Evolutionary conservation across 2,888 invertebrate genomes (phyloP), one percentile per base, ranked within the genome.

Genomic region (Rhimphoctona megacephalus): DNA sequence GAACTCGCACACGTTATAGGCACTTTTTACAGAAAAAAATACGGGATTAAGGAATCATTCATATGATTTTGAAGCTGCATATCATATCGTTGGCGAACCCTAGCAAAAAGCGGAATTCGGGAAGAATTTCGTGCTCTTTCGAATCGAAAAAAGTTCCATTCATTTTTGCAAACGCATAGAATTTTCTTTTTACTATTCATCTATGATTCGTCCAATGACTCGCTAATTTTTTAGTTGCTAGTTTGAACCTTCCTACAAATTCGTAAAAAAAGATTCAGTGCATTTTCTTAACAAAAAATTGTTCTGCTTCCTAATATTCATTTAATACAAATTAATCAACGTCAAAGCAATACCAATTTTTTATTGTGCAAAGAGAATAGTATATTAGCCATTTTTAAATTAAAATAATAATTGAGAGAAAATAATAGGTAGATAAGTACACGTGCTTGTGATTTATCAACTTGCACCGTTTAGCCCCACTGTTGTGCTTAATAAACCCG

Each of bases 401-500:
- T 2, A 25, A 17, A 39, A 1, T 36, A 7, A 74, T n/a, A 25
- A 25, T 36, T 1, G 30, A 43, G 25, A 8, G 1, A n/a, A 49
- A 49, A 78, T 52, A 54, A 79, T 33, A 19, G 22, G 14, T 19
- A 11, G 14, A n/a, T 77, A 54, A 43, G 43, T 66, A 52, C 4
- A n/a, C 64, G 4, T 17, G 22, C 22, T 57, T 11, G 69, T 36
- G 43, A 81, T 81, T 66, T 17, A 25, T 67, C 64, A 17, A 52
- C 33, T 57, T 54, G 64, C 57, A 49, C 19, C 78, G 52, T 67
- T 54, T 57, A 43, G n/a, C n/a, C 57, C 57, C 52, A 39, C 25
- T 36, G 25, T 25, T 30, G 61, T 25, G 36, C 22, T 33, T 54
- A 67, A 67, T 74, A 81, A 74, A 81, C 81, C 54, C 54, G 81